Conservation (phyloP, 2,113 vertebrate genomes). For the Pedetes capensis region DNA sequence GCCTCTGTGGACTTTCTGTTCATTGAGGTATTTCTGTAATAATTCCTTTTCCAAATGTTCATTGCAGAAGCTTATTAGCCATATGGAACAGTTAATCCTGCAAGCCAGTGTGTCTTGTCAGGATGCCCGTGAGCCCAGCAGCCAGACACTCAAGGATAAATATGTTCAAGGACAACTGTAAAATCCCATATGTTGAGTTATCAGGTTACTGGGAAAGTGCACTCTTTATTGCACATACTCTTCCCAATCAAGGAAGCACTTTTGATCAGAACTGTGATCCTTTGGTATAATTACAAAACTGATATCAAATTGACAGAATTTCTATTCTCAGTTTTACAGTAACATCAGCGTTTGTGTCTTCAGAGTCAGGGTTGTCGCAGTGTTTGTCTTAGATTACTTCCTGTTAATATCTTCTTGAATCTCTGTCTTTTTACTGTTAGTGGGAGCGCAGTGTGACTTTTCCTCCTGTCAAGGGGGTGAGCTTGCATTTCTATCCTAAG, state of each 20-base stretch:
- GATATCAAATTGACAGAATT: background rate
- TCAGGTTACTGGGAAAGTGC: conserved; percentile 31
- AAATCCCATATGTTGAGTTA: background rate
- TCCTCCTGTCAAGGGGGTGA: conserved; percentile 6
- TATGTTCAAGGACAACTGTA: background rate
- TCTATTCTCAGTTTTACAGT: background rate
- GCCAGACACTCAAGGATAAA: background rate
- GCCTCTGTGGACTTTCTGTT: background rate
- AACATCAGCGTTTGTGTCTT: background rate
- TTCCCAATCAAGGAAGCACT: background rate
- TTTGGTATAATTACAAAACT: background rate
- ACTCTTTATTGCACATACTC: background rate
- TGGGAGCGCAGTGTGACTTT: background rate
- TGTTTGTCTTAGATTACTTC: background rate
- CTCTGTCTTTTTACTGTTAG: background rate
- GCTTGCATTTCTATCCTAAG: conserved; percentile 33
- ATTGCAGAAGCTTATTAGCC: conserved; percentile 4
- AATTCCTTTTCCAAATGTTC: conserved; percentile 22
- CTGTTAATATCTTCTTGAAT: background rate
- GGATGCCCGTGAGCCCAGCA: background rate
- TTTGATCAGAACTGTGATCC: background rate
- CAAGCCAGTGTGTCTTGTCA: background rate
- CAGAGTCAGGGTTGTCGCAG: background rate
- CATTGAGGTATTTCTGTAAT: background rate
- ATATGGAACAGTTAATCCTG: background rate